Base-by-base conservation (phyloP, 2,797 vertebrate genomes). In the Lates japonicus region DNA sequence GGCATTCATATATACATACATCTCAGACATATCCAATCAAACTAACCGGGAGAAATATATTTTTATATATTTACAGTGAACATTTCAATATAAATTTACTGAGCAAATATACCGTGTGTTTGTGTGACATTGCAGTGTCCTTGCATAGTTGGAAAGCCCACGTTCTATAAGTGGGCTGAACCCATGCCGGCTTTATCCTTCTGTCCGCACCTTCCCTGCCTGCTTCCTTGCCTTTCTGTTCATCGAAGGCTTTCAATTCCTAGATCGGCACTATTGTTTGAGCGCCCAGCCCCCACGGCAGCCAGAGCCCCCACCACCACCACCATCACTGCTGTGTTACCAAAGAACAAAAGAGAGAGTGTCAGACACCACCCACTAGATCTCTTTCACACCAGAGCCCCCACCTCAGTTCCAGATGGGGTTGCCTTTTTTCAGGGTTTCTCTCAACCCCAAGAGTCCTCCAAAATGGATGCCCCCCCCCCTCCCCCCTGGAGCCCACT, bases 311-410 rank as follows among this genome's bases (percentile, higher is more conserved):
- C 87, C 85, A 49, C 83, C 84, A 74, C 82, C 90, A 90, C 88
- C 82, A 91, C 86, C 91, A 92, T 83, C 88, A 94, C 94, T 95
- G 94, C 94, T 95, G 94, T 92, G 94, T 95, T 94, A 94, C 90
- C 84, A 83, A 95, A 95, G 95, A 96, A 95, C 95, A 96, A 96
- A 96, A 95, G 95, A 93, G 91, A 94, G 93, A 94, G 95, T 95
- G 95, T 96, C 95, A 96, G 94, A 96, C 95, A 91, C 95, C 95
- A 95, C 94, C 95, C 95, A 95, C 94, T 95, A 95, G 94, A 95
- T 96, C 95, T 94, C 93, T 96, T 95, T 95, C 94, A 95, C 94
- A 94, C 94, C 87, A 94, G 90, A 94, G 92, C 95, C 94, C 95
- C 94, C 94, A 94, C 94, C 94, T 90, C 88, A 82, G 82, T 93